Conservation (phyloP, 2,888 invertebrate genomes). For the Elysia crispata region DNA sequence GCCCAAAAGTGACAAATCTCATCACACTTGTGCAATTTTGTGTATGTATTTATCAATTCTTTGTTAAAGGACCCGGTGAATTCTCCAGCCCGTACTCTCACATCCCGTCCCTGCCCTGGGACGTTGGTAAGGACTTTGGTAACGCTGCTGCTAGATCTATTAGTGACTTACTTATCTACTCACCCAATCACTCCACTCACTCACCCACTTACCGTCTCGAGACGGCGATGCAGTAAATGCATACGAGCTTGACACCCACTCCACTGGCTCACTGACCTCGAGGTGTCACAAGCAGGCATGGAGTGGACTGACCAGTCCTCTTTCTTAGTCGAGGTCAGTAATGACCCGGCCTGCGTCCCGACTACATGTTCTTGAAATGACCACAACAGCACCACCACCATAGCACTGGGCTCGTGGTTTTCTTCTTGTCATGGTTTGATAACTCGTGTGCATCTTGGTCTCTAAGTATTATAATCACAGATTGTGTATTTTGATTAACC, state of each 20-base stretch:
- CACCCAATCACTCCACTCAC: neutral
- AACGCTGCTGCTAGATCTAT: neutral
- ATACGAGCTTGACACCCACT: no score
- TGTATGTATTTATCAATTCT: neutral
- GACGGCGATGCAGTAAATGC: neutral
- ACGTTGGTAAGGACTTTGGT: slow-evolving; percentile 51
- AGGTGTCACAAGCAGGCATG: no score
- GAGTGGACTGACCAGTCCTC: no score
- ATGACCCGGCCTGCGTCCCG: no score
- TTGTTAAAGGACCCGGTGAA: slow-evolving; percentile 39
- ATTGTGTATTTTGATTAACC: neutral
- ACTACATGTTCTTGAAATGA: no score
- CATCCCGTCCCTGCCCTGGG: slow-evolving; percentile 54
- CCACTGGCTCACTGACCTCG: no score
- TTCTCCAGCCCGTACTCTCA: slow-evolving; percentile 45
- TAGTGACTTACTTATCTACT: neutral
- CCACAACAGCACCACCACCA: no score
- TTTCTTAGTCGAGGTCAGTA: no score
- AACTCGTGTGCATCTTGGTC: neutral
- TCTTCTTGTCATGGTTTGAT: no score
- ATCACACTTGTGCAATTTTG: no score
- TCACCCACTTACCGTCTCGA: neutral
- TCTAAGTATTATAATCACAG: neutral
- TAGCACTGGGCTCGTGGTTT: no score
- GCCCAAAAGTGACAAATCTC: no score